These are phyloP conservation scores for Crenuchus spilurus DNA, from an alignment of 2,797 vertebrate species.

Conservation along the genomic window DNA sequence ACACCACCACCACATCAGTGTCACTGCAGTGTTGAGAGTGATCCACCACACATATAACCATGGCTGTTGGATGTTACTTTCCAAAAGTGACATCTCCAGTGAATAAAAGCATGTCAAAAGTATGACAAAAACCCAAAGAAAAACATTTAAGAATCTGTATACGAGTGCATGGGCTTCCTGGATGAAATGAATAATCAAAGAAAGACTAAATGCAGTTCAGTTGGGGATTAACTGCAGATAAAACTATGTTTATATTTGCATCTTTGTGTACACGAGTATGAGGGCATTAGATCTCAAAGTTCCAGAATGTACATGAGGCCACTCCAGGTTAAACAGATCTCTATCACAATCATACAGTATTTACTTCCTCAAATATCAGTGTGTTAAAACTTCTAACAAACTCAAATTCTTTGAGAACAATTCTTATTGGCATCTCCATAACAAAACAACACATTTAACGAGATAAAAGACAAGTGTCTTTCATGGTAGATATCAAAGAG, in stretches of 20 bases:
- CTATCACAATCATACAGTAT: constrained; percentile 11
- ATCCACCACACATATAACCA: no score
- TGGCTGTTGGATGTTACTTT: no score
- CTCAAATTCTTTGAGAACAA: constrained; percentile 31
- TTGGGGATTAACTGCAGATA: neutral
- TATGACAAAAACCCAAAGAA: no score
- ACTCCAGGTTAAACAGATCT: constrained; percentile 7
- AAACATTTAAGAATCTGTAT: no score
- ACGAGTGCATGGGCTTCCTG: no score
- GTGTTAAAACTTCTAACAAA: constrained; percentile 22
- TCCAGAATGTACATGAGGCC: constrained; percentile 11
- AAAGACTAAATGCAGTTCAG: neutral
- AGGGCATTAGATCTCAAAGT: neutral
- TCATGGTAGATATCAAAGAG: constrained; percentile 55
- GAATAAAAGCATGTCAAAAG: no score
- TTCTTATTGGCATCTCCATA: constrained; percentile 29
- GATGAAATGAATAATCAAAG: neutral
- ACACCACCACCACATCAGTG: no score
- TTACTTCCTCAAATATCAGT: constrained; percentile 18
- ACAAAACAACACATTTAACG: constrained; percentile 48
- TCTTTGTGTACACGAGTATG: neutral
- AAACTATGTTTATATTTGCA: neutral
- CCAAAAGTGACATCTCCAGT: no score
- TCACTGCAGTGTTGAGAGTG: no score
- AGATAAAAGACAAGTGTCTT: constrained; percentile 55